Conservation (phyloP, 2,797 vertebrate genomes). For the Xenentodon cancila region DNA sequence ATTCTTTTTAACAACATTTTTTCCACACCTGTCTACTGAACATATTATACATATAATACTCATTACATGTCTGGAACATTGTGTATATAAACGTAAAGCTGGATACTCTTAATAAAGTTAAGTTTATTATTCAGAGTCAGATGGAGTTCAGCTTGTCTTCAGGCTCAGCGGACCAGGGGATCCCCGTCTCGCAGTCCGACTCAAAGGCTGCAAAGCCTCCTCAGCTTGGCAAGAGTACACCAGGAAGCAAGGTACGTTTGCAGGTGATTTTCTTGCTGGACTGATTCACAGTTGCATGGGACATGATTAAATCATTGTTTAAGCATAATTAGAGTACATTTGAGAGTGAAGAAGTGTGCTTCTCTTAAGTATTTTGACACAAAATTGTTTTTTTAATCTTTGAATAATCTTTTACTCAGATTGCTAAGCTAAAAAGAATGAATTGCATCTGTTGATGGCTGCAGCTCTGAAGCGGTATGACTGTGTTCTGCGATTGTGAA, state of each 20-base stretch:
- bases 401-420: neutral
- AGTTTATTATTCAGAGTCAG: constrained; percentile 86
- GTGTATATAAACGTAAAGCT: too few relatives aligned
- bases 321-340: too few relatives aligned
- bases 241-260: constrained; percentile 75
- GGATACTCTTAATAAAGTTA: neutral
- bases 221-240: constrained; percentile 79
- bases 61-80: too few relatives aligned
- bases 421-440: neutral
- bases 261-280: neutral
- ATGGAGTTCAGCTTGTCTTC: constrained; percentile 91
- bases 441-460: neutral
- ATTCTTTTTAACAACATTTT: too few relatives aligned
- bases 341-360: too few relatives aligned
- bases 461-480: neutral
- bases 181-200: constrained; percentile 73
- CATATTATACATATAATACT: too few relatives aligned
- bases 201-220: constrained; percentile 76
- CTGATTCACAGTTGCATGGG: too few relatives aligned
- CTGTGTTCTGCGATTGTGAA: constrained; percentile 23
- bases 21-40: too few relatives aligned
- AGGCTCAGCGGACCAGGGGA: constrained; percentile 79
- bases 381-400: too few relatives aligned
- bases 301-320: too few relatives aligned
- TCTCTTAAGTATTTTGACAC: too few relatives aligned